Evolutionary conservation across 1,140 invertebrate species (phyloP).

Genomic region (Brachionus calyciflorus): DNA sequence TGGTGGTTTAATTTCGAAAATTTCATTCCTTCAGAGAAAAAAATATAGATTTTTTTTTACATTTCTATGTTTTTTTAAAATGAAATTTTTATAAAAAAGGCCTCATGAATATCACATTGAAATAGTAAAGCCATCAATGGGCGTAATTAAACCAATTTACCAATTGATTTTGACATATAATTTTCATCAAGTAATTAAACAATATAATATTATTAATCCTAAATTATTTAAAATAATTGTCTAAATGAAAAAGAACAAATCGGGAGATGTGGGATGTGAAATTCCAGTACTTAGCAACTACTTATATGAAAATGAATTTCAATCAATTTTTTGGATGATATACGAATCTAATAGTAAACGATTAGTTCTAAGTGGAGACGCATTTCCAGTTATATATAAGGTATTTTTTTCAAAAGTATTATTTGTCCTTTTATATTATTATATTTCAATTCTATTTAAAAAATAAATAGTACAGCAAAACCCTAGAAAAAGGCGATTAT

Average conservation of each 20-base stretch:
- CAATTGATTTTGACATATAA: slow-evolving; percentile 24
- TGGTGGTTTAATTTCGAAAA: too few relatives aligned
- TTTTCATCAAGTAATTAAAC: slow-evolving; percentile 46
- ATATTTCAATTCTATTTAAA: slow-evolving; percentile 46
- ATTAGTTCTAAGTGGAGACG: slow-evolving; percentile 77
- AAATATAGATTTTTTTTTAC: too few relatives aligned
- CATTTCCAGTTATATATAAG: slow-evolving; percentile 67
- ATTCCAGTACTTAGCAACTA: slow-evolving; percentile 76
- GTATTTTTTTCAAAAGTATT: not conserved
- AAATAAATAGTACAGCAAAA: slow-evolving; percentile 70
- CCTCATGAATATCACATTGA: slow-evolving; percentile 34
- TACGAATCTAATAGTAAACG: slow-evolving; percentile 84
- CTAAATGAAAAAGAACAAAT: slow-evolving; percentile 70
- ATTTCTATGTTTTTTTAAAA: too few relatives aligned
- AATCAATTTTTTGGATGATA: slow-evolving; percentile 92
- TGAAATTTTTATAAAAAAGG: too few relatives aligned
- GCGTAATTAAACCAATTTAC: slow-evolving; percentile 31
- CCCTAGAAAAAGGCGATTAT: slow-evolving; percentile 94
- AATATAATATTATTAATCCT: too few relatives aligned
- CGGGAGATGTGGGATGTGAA: slow-evolving; percentile 76
- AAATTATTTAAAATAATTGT: too few relatives aligned
- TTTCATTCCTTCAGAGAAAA: too few relatives aligned
- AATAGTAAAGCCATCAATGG: slow-evolving; percentile 38
- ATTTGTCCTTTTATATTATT: slow-evolving; percentile 5
- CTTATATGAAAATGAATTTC: slow-evolving; percentile 88